These are phyloP conservation scores for Brotula barbata DNA, from an alignment of 2,797 vertebrate species.

Conservation along the genomic window DNA sequence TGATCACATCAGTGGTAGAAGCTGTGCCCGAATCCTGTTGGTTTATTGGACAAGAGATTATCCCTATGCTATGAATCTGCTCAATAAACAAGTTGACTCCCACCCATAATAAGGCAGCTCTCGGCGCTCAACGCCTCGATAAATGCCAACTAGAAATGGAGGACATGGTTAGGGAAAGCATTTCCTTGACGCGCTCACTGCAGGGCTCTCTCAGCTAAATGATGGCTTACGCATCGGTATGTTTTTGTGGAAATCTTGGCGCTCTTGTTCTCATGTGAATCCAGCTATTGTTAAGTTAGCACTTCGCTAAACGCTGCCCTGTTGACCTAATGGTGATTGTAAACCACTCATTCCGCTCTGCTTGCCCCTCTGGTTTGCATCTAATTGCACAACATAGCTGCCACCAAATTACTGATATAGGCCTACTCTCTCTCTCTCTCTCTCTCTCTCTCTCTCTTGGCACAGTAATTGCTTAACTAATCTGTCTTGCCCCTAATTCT, in stretches of 20 bases:
- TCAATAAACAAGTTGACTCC: slow-evolving; percentile 66
- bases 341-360: slow-evolving; percentile 31
- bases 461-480: slow-evolving; percentile 25
- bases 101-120: slow-evolving; percentile 30
- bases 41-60: slow-evolving; percentile 68
- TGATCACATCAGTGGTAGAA: slow-evolving; percentile 58
- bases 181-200: slow-evolving; percentile 35
- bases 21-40: slow-evolving; percentile 60
- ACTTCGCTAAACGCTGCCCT: slow-evolving; percentile 24
- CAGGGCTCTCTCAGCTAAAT: slow-evolving; percentile 39
- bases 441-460: slow-evolving; percentile 29
- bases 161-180: slow-evolving; percentile 38
- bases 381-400: slow-evolving; percentile 28
- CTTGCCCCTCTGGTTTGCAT: slow-evolving; percentile 30
- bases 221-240: slow-evolving; percentile 17
- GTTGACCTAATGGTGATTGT: slow-evolving; percentile 36
- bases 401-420: slow-evolving; percentile 33
- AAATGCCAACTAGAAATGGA: slow-evolving; percentile 46
- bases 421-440: no score
- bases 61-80: slow-evolving; percentile 64
- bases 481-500: slow-evolving; percentile 28
- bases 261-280: slow-evolving; percentile 23
- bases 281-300: slow-evolving; percentile 25
- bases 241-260: slow-evolving; percentile 6
- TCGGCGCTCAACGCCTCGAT: slow-evolving; percentile 45